phyloP scores from a whole-genome alignment of 2,797 vertebrate genomes.

The Potorous gilbertii region DNA sequence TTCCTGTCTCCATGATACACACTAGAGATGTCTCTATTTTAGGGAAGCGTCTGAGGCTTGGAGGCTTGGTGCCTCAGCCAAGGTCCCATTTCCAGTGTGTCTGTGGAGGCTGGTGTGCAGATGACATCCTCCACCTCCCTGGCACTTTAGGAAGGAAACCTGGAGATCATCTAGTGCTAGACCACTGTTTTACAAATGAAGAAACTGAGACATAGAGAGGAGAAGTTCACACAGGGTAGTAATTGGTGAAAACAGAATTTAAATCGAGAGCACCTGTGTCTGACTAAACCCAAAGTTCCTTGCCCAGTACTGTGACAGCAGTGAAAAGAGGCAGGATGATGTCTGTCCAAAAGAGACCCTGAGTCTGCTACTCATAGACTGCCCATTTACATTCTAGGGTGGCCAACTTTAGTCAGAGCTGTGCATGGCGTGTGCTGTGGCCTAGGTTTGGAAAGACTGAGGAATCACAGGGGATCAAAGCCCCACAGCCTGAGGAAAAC shows the following conservation, averaged over 20 bases:
- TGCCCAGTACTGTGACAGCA: background rate
- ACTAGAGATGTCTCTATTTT: background rate
- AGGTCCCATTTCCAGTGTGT: background rate
- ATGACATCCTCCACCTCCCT: background rate
- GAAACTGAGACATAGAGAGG: background rate
- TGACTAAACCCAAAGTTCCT: background rate
- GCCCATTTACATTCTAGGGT: conserved; percentile 42
- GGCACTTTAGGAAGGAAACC: background rate
- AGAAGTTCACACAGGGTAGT: background rate
- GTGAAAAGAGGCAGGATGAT: background rate
- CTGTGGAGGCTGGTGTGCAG: background rate
- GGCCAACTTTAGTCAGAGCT: conserved; percentile 42
- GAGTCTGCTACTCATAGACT: background rate
- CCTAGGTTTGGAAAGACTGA: conserved; percentile 58
- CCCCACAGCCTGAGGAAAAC: conserved; percentile 60
- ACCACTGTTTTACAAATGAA: background rate
- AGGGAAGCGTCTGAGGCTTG: background rate
- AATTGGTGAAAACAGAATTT: background rate
- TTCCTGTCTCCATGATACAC: background rate
- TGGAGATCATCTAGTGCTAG: background rate
- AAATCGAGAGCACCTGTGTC: background rate
- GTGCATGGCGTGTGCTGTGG: conserved; percentile 26
- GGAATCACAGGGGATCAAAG: conserved; percentile 69
- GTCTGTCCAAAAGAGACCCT: background rate
- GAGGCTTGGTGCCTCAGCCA: background rate